Evolutionary conservation across 2,888 invertebrate genomes (phyloP).

Genomic region (Liopterus haemorrhoidalis): DNA sequence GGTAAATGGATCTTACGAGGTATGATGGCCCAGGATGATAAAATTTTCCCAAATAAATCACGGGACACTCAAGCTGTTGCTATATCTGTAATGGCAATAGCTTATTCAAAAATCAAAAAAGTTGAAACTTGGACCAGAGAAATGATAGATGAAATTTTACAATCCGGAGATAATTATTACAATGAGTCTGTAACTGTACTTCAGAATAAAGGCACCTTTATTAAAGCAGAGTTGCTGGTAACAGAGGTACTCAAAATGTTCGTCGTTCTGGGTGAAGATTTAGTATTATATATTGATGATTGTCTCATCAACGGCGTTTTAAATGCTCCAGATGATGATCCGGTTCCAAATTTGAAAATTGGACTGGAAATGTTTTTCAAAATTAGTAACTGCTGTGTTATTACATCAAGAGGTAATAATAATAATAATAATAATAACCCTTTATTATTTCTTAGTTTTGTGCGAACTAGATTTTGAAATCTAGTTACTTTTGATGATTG

Average conservation of each 20-base stretch:
- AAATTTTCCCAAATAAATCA: slow-evolving; percentile 40
- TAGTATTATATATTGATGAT: slow-evolving; percentile 39
- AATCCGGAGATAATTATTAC: slow-evolving; percentile 44
- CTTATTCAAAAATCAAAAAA: slow-evolving; percentile 38
- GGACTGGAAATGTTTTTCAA: slow-evolving; percentile 45
- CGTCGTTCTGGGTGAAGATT: slow-evolving; percentile 38
- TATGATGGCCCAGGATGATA: slow-evolving; percentile 39
- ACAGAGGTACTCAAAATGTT: slow-evolving; percentile 42
- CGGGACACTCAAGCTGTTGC: slow-evolving; percentile 47
- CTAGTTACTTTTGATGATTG: too few species aligned
- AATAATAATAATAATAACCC: too few species aligned
- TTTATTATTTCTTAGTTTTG: too few species aligned
- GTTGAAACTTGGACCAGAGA: slow-evolving; percentile 40
- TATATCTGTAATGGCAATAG: slow-evolving; percentile 43
- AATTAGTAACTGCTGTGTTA: slow-evolving; percentile 46
- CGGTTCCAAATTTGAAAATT: slow-evolving; percentile 31
- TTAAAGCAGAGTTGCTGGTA: slow-evolving; percentile 38
- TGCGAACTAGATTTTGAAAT: too few species aligned
- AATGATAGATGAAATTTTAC: slow-evolving; percentile 41
- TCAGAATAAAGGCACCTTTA: slow-evolving; percentile 35
- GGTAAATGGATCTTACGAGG: slow-evolving; percentile 44
- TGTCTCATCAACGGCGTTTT: slow-evolving; percentile 41
- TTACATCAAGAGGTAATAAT: slow-evolving; percentile 55
- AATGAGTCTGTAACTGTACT: slow-evolving; percentile 38
- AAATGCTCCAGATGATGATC: slow-evolving; percentile 20